Conservation (phyloP, 2,797 vertebrate genomes). For the Ptychobarbus kaznakovi region DNA sequence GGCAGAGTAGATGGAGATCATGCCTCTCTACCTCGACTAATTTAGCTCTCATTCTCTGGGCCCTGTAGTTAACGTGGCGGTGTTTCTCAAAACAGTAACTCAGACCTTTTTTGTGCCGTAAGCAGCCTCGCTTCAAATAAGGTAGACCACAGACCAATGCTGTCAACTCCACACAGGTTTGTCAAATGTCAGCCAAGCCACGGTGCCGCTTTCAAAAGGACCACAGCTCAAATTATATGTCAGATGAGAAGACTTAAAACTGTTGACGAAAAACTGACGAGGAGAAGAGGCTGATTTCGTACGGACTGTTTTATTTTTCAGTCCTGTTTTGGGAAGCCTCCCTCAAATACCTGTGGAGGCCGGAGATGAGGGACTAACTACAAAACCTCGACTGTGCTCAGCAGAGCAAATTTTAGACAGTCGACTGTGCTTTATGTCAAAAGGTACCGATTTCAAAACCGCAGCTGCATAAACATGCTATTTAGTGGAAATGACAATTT, state of each 20-base stretch:
- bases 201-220: constrained; percentile 67
- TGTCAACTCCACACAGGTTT: constrained; percentile 70
- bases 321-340: constrained; percentile 55
- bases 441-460: constrained; percentile 47
- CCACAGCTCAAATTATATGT: constrained; percentile 71
- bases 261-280: constrained; percentile 51
- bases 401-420: constrained; percentile 48
- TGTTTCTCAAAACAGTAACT: constrained; percentile 58
- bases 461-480: constrained; percentile 53
- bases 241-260: constrained; percentile 68
- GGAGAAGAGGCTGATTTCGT: constrained; percentile 60
- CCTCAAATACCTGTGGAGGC: constrained; percentile 63
- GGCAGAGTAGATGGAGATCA: constrained; percentile 25
- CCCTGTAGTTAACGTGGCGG: constrained; percentile 56
- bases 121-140: constrained; percentile 68
- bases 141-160: constrained; percentile 70
- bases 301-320: constrained; percentile 57
- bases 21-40: constrained; percentile 19
- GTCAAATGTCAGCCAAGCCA: constrained; percentile 73
- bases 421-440: constrained; percentile 49
- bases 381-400: constrained; percentile 42
- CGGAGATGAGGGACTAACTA: constrained; percentile 25
- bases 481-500: constrained; percentile 56
- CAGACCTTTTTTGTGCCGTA: constrained; percentile 53
- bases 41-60: constrained; percentile 26